phyloP scores from a whole-genome alignment of 2,888 invertebrate species.

The Eristalinus sepulchralis region DNA sequence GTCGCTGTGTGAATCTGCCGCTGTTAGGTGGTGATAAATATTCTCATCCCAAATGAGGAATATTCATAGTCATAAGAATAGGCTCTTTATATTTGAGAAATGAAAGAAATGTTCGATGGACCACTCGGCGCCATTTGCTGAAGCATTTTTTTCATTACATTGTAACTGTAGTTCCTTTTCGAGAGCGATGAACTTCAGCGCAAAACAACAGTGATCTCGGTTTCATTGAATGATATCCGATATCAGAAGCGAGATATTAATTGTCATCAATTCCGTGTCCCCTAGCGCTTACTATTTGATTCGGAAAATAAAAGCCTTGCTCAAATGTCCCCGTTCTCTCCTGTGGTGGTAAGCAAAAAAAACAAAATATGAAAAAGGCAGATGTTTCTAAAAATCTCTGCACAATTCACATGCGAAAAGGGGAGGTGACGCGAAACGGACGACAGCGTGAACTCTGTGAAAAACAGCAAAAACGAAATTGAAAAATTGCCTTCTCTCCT shows the following conservation, averaged over 20 bases:
- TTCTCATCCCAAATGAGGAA: no score
- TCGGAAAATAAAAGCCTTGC: neutral
- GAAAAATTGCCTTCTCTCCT: neutral
- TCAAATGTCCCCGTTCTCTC: neutral
- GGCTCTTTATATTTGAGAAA: no score
- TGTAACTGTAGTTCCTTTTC: neutral
- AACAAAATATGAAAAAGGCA: neutral
- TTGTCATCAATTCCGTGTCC: neutral
- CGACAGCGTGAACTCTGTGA: neutral
- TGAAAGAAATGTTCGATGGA: no score
- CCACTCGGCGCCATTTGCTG: neutral
- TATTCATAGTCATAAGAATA: no score
- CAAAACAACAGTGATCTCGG: neutral
- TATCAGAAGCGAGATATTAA: neutral
- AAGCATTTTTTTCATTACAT: neutral
- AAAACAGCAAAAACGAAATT: neutral
- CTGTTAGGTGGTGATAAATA: no score
- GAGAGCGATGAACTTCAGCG: neutral
- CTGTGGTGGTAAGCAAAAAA: neutral
- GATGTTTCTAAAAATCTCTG: conserved; percentile 1
- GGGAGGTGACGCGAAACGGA: neutral
- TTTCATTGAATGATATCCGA: neutral
- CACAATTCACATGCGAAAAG: neutral
- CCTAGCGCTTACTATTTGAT: neutral
- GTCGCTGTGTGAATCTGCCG: no score